Evolutionary conservation across 2,113 vertebrate species (phyloP), one percentile per base, ranked within the genome.

Genomic region (Myocastor coypus): DNA sequence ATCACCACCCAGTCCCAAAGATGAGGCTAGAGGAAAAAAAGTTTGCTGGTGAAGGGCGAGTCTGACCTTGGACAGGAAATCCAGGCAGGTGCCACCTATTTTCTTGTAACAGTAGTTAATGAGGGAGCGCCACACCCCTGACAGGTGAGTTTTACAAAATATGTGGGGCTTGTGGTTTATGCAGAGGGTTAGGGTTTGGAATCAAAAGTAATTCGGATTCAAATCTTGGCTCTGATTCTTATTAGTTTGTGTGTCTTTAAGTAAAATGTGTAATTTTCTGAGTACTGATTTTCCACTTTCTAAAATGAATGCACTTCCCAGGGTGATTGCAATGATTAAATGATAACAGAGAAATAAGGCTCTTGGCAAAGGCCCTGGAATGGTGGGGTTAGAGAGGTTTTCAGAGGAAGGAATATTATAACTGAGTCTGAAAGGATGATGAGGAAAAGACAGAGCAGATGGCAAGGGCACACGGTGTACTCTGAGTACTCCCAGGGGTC

Each of bases 141-240:
- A 55, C 52, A 24, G 55, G 3, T 80, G 12, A 34, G 42, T 71
- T 87, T 82, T 77, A 46, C 32, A 26, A 46, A 20, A 28, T 5
- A 13, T 32, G 19, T 16, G 34, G 20, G 34, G 61, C 57, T 30
- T 52, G 68, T 40, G 17, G 66, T 83, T 16, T 68, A 52, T 26
- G 40, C 1, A n/a, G 64, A 71, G 12, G 66, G 34, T 42, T 32
- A 8, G 17, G 57, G 71, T 87, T 42, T 80, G 92, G 71, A 96
- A 81, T 78, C 50, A 59, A 92, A 92, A 85, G 50, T 22, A 63
- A 71, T 17, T n/a, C 84, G 69, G 61, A 91, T 52, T 55, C 78
- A 73, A 68, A 87, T 73, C 92, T 92, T 89, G 30, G 75, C 34
- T 84, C 64, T 57, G 84, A 80, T 50, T 46, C 55, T 84, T 28